phyloP scores from a whole-genome alignment of 2,888 invertebrate genomes.

The Osmoderma eremita region DNA sequence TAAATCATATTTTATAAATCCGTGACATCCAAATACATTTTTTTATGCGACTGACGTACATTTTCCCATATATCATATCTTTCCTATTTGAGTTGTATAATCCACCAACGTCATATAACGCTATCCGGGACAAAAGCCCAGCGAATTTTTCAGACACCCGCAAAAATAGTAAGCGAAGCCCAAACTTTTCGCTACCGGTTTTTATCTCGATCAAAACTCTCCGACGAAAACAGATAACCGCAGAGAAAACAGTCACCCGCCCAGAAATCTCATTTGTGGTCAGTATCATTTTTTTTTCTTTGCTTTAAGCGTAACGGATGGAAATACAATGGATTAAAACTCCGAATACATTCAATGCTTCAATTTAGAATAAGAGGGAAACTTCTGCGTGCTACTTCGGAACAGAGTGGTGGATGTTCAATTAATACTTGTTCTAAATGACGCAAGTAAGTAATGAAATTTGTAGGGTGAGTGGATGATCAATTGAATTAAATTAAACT shows the following conservation, averaged over 20 bases:
- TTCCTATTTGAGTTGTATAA: not conserved
- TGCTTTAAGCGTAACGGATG: too few species aligned
- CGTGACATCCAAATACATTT: not conserved
- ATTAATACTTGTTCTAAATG: too few species aligned
- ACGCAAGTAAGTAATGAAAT: too few species aligned
- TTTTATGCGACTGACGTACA: not conserved
- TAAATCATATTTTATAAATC: too few species aligned
- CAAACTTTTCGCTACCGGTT: constrained; percentile 23
- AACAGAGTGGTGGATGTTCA: too few species aligned
- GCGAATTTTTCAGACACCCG: constrained; percentile 8
- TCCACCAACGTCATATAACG: not conserved
- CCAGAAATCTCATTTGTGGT: too few species aligned
- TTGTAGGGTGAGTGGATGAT: too few species aligned
- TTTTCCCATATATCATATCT: constrained; percentile 9
- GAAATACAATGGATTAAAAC: too few species aligned
- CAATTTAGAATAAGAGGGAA: too few species aligned
- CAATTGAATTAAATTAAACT: constrained; percentile 15
- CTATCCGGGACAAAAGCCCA: not conserved
- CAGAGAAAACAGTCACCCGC: constrained; percentile 19
- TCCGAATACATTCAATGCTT: too few species aligned
- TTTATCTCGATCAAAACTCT: constrained; percentile 35
- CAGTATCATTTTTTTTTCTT: too few species aligned
- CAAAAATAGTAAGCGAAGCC: constrained; percentile 16
- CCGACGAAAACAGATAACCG: constrained; percentile 15
- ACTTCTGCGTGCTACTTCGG: too few species aligned